Evolutionary conservation across 2,888 invertebrate species (phyloP), one percentile per base, ranked within the genome.

Genomic region (Amiota minor): DNA sequence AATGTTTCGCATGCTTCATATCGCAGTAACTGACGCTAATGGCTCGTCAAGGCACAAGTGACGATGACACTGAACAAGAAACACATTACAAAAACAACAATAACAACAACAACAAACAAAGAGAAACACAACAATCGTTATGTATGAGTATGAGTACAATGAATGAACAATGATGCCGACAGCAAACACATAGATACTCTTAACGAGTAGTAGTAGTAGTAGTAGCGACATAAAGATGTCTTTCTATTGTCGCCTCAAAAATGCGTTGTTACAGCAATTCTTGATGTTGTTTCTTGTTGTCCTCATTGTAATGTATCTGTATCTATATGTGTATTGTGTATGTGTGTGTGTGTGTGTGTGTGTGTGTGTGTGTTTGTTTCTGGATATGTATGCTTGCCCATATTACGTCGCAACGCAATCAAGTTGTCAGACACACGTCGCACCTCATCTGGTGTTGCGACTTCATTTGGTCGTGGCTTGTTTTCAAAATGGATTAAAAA

Each of bases 401-500:
- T 35, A 35, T 35, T 35, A 8, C 35, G 2, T 35, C 35, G 35
- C 6, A 35, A 35, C 35, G 6, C 78, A 61, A 55, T 70, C 59
- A 59, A 59, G 59, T 59, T 59, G 59, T 11, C 59, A 14, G 59
- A 4, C 6, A 35, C 35, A 35, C 35, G 35, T 35, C 35, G 35
- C 35, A 35, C 35, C 35, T 35, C 35, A 35, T 35, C 35, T 35
- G 35, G 35, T 6, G 35, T 35, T 35, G 35, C 35, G 35, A 35
- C 35, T 35, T 35, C 35, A 35, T 35, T 35, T 35, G 35, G 35
- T 35, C 50, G 46, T 65, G 18, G 47, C 55, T 47, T 67, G 70
- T 50, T 71, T 73, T 70, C 71, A 14, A 73, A 75, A 70, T 71
- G 71, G 69, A 75, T 77, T 77, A 74, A 74, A 77, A 68, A 77